These are phyloP conservation scores for Lerista edwardsae DNA, from an alignment of 2,797 vertebrate species.

Conservation along the genomic window DNA sequence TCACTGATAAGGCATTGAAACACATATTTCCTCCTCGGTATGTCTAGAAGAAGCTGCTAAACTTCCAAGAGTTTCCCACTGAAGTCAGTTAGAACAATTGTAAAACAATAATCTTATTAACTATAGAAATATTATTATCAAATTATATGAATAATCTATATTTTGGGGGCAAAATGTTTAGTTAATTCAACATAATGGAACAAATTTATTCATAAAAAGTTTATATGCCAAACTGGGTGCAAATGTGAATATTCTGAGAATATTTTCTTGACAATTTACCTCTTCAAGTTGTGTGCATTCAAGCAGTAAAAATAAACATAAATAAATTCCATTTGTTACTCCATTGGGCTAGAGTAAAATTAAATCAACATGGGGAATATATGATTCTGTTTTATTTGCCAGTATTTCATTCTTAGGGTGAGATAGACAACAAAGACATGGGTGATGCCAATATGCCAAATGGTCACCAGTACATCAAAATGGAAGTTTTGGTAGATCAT, in stretches of 20 bases:
- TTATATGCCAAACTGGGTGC: neutral
- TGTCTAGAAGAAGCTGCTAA: neutral
- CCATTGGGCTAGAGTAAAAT: neutral
- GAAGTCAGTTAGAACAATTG: neutral
- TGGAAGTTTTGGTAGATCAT: neutral
- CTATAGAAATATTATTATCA: neutral
- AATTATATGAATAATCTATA: neutral
- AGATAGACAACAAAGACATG: constrained; percentile 1
- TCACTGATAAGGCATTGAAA: neutral
- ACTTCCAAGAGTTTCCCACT: neutral
- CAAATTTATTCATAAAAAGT: neutral
- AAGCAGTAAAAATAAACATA: neutral
- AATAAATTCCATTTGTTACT: too few relatives aligned
- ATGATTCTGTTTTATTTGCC: neutral
- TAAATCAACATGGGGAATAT: neutral
- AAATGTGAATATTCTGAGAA: neutral
- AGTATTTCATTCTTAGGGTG: neutral
- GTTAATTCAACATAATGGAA: constrained; percentile 3
- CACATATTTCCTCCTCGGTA: neutral
- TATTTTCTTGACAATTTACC: neutral
- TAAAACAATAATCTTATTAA: neutral
- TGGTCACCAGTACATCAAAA: constrained; percentile 19
- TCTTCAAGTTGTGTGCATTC: neutral
- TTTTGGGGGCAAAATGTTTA: constrained; percentile 22
- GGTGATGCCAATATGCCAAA: neutral